A percentile compares a stretch with the other conserved stretches of the same genome.
phyloP scores from a whole-genome alignment of 2,888 invertebrate species.

The Gortyna flavago region DNA sequence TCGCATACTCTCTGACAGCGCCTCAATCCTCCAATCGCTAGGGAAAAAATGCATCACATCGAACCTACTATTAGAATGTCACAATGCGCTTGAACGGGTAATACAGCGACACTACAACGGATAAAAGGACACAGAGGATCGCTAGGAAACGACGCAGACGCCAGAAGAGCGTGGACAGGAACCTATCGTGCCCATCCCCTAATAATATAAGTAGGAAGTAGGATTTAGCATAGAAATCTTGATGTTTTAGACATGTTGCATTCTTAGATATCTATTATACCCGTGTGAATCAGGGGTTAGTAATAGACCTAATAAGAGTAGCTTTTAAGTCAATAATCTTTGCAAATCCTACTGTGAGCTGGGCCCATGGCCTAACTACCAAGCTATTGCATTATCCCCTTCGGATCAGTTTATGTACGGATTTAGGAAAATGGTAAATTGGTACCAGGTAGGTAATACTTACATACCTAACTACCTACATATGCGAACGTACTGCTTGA shows the following conservation, averaged over 20 bases:
- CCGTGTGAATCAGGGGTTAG: not conserved
- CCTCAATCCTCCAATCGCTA: no score
- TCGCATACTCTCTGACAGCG: no score
- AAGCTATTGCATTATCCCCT: not conserved
- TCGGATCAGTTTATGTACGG: not conserved
- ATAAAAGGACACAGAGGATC: no score
- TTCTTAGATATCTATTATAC: not conserved
- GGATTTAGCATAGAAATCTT: not conserved
- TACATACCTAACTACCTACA: not conserved
- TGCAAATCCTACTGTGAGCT: not conserved
- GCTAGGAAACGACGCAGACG: no score
- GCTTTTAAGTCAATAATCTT: conserved; percentile 2
- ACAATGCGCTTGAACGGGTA: no score
- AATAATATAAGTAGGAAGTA: no score
- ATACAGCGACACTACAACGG: no score
- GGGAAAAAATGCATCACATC: no score
- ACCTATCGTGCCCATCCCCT: no score
- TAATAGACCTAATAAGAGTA: not conserved
- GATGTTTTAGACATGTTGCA: not conserved
- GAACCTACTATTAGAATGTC: no score
- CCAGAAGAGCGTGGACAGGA: no score
- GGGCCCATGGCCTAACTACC: not conserved
- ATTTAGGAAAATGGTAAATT: conserved; percentile 13
- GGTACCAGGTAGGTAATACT: not conserved
- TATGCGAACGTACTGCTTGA: not conserved